Conservation (phyloP, 2,888 invertebrate species). For the Xanthorhoe spadicearia region DNA sequence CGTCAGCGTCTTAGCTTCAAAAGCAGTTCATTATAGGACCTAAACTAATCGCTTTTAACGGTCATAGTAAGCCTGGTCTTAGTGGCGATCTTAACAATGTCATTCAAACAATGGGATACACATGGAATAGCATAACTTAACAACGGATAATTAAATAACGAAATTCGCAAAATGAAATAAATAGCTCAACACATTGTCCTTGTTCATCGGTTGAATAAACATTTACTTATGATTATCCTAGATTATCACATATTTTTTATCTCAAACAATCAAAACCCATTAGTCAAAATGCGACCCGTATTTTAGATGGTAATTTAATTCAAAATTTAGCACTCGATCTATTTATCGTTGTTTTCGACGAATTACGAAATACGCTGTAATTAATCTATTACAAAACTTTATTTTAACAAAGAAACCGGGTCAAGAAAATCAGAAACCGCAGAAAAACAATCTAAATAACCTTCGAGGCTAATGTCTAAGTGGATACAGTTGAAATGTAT, state of each 20-base stretch:
- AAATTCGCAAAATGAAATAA: not conserved
- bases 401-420: conserved; percentile 74
- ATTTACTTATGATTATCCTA: not conserved
- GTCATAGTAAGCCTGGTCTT: no score
- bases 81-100: no score
- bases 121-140: not conserved
- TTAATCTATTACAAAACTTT: conserved; percentile 73
- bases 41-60: no score
- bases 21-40: no score
- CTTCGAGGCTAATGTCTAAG: conserved; percentile 64
- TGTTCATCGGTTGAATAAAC: not conserved
- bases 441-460: conserved; percentile 61
- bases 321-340: conserved; percentile 24
- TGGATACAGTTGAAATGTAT: conserved; percentile 47
- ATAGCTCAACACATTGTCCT: not conserved
- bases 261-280: conserved; percentile 1
- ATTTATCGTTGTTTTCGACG: conserved; percentile 34
- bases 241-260: not conserved
- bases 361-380: conserved; percentile 63
- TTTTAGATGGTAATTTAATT: conserved; percentile 24
- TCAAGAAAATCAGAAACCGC: conserved; percentile 77
- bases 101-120: no score
- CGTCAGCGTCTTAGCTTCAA: no score
- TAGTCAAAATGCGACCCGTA: conserved; percentile 8
- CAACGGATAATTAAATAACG: no score